phyloP scores from a whole-genome alignment of 2,113 vertebrate species.

The Casuarius casuarius region DNA sequence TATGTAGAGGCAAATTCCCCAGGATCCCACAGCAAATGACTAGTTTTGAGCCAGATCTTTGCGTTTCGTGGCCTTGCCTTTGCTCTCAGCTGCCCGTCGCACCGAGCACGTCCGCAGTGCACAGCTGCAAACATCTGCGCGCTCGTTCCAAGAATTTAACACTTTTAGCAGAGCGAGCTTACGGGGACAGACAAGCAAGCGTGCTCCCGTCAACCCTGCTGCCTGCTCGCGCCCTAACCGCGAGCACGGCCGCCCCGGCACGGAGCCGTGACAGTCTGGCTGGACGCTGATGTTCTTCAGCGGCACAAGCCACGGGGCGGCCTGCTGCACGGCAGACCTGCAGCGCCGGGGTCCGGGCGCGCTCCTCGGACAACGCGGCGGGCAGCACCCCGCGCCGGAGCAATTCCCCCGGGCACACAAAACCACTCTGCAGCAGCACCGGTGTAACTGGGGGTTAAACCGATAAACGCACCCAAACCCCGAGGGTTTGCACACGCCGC shows the following conservation, averaged over 20 bases:
- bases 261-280: rapidly evolving
- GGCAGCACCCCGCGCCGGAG: background rate
- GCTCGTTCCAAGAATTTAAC: background rate
- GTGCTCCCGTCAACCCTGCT: too few species aligned
- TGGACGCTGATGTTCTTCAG: rapidly evolving
- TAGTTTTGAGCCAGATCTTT: background rate
- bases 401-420: rapidly evolving
- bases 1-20: background rate
- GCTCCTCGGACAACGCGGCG: background rate
- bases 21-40: background rate
- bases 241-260: background rate
- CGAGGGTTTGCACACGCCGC: rapidly evolving
- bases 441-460: background rate
- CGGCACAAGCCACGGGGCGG: background rate
- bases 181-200: too few species aligned
- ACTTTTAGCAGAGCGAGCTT: rapidly evolving
- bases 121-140: background rate
- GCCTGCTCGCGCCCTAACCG: too few species aligned
- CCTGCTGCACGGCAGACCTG: background rate
- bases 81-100: rapidly evolving
- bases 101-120: rapidly evolving
- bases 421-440: background rate
- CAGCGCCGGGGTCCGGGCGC: rapidly evolving
- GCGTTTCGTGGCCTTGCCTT: rapidly evolving
- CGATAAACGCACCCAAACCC: rapidly evolving